These are phyloP conservation scores for Dorcus parallelipipedus DNA, from an alignment of 2,888 invertebrate species.

Conservation along the genomic window DNA sequence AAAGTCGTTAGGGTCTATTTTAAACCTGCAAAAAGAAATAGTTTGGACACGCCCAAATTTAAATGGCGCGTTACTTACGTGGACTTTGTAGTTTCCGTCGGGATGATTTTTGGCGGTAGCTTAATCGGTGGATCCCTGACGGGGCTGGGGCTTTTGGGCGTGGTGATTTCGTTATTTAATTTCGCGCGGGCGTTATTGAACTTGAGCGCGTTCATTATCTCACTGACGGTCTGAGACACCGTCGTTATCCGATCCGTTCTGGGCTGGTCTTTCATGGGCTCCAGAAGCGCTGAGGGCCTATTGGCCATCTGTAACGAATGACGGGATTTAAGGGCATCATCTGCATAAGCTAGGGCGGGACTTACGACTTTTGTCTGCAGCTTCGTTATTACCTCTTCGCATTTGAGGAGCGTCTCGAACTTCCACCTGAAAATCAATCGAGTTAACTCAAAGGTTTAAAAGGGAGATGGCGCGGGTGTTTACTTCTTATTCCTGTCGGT, in stretches of 20 bases:
- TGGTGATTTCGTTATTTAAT: slow-evolving; percentile 30
- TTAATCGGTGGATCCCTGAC: slow-evolving; percentile 1
- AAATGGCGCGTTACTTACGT: slow-evolving; percentile 14
- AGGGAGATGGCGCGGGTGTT: slow-evolving; percentile 27
- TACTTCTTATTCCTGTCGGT: slow-evolving; percentile 63
- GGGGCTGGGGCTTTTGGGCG: slow-evolving; percentile 52
- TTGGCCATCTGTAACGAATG: slow-evolving; percentile 9
- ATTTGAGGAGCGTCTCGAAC: slow-evolving; percentile 64
- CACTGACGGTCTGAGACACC: slow-evolving; percentile 7
- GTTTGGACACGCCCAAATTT: background rate
- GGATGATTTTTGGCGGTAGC: slow-evolving; percentile 39
- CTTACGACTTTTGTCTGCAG: slow-evolving; percentile 65
- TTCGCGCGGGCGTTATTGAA: slow-evolving; percentile 21
- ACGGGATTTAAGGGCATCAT: background rate
- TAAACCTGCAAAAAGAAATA: slow-evolving; percentile 9
- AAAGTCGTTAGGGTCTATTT: slow-evolving; percentile 14
- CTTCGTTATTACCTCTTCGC: slow-evolving; percentile 66
- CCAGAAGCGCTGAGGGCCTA: background rate
- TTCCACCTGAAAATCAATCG: slow-evolving; percentile 56
- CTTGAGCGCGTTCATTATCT: slow-evolving; percentile 17
- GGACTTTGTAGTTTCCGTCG: slow-evolving; percentile 12
- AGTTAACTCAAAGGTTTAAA: slow-evolving; percentile 3
- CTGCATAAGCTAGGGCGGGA: slow-evolving; percentile 20
- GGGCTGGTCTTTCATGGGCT: background rate
- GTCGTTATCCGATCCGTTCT: slow-evolving; percentile 2